Evolutionary conservation across 2,797 vertebrate genomes (phyloP), one percentile per base, ranked within the genome.

Genomic region (Diceros bicornis): DNA sequence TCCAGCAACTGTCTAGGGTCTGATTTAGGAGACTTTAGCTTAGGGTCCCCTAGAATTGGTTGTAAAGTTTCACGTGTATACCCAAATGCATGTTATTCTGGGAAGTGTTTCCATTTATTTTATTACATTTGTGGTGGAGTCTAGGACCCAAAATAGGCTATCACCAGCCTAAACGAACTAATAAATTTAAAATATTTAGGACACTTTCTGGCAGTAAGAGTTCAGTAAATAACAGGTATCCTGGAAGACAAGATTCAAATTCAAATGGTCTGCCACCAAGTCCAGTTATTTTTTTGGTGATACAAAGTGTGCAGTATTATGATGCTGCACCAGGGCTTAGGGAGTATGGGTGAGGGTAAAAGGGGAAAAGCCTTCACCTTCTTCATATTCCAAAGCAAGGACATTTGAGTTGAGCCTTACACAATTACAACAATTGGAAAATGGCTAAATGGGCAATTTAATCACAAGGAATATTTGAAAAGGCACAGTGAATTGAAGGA

Each of bases 391-490:
- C 37, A 59, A 86, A 69, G 55, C 44, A 71, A 41, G 44, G 55
- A 37, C n/a, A 90, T 50, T 41, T 59, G 50, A 84, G 55, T n/a
- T 62, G 64, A 41, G 29, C 72, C 4, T 32, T 50, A 59, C 4
- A 88, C 8, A 81, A n/a, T 18, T 87, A n/a, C 16, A 86, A 44
- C 16, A 82, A 74, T 13, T 55, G 20, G 37, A 92, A 7, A 69
- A 69, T 7, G 23, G 55, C 12, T 81, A 86, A 71, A 23, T 1
- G n/a, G 57, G 16, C 32, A 95, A 71, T 29, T 86, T 85, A 85
- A 95, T 52, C 68, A 81, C 37, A 82, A 82, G 44, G 29, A 62
- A 29, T 89, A 89, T 44, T 77, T 84, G 57, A 78, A 89, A 55
- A 89, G 62, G 18, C 2, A 69, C 16, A 57, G 11, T n/a, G 64